A percentile compares a stretch with the other conserved stretches of the same genome.
Evolutionary conservation across 1,140 invertebrate species (phyloP).

Genomic region (Leptestheria dahalacensis): DNA sequence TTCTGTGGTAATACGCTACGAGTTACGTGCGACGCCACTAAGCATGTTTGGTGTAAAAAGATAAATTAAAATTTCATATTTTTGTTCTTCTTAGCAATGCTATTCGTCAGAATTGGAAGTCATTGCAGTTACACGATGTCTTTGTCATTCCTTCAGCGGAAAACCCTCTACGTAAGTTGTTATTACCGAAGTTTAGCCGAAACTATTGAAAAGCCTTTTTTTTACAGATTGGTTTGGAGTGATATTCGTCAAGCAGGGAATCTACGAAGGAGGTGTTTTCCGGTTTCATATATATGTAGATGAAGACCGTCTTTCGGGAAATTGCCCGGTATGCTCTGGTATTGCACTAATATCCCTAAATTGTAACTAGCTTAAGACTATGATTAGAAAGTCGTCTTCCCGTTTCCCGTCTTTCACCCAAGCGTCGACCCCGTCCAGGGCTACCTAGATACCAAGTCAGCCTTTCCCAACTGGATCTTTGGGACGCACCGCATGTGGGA

Average conservation of each 20-base stretch:
- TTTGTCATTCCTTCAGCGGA: constrained; percentile 13
- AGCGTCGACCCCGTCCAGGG: constrained; percentile 58
- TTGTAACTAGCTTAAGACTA: too few relatives aligned
- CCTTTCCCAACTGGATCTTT: constrained; percentile 69
- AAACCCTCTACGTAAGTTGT: constrained; percentile 13
- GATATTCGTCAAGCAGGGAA: constrained; percentile 70
- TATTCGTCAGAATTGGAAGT: constrained; percentile 4
- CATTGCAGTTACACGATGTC: constrained; percentile 5
- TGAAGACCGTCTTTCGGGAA: constrained; percentile 71
- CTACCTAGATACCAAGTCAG: constrained; percentile 53
- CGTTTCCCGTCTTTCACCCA: constrained; percentile 75
- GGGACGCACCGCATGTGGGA: constrained; percentile 75
- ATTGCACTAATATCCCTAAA: too few relatives aligned
- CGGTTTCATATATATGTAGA: constrained; percentile 72
- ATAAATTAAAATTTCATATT: neutral
- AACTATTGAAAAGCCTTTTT: constrained; percentile 23
- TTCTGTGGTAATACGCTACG: too few relatives aligned
- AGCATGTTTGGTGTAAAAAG: neutral
- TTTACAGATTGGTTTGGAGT: constrained; percentile 83
- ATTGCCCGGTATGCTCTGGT: constrained; percentile 68
- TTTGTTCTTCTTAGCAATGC: constrained; percentile 12
- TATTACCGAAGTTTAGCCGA: neutral
- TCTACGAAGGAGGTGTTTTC: constrained; percentile 76
- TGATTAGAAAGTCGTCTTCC: constrained; percentile 60
- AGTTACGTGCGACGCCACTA: too few relatives aligned